Base-by-base conservation (phyloP, 2,888 invertebrate genomes). In the Platycheirus albimanus region DNA sequence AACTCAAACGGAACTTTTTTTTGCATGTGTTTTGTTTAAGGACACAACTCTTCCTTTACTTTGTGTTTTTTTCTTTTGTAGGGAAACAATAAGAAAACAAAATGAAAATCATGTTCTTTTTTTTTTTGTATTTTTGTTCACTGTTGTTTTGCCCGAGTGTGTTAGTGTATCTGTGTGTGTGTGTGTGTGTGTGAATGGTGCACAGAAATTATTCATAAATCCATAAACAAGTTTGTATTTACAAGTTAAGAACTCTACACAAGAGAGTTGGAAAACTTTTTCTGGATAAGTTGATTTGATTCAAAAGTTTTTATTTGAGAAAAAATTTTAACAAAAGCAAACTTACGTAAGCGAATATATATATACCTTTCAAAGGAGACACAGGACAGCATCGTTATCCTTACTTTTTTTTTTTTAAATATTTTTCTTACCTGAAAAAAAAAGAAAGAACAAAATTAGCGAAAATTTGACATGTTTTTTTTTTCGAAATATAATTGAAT, bases 351-450 rank as follows among this genome's bases (percentile, higher is more conserved):
- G 10, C 1, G 36, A n/a, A n/a, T n/a, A n/a, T n/a, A n/a, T n/a
- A n/a, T n/a, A n/a, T n/a, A n/a, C n/a, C n/a, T 36, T 19, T 54
- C 19, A 56, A 56, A 38, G 10, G n/a, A 36, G 10, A 17, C 8
- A 6, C 8, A n/a, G 3, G 7, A 54, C 33, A 19, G 2, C 30
- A 45, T 33, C 30, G 30, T 33, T 33, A 6, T 33, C n/a, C n/a
- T 17, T 49, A 4, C 24, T 24, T 24, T 24, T 24, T 3, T 24
- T 24, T 24, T 24, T 30, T 45, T 24, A 11, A 11, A 0, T 17
- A n/a, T n/a, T 28, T 3, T 58, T 41, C 58, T 61, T 61, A 61
- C 61, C 61, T 61, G 19, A 43, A 61, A 61, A 28, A 8, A 61
- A 30, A 3, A 43, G 7, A 2, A 45, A 30, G 8, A n/a, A 24